Evolutionary conservation across 2,888 invertebrate genomes (phyloP), one percentile per base, ranked within the genome.

Genomic region (Odontocolon sp.): DNA sequence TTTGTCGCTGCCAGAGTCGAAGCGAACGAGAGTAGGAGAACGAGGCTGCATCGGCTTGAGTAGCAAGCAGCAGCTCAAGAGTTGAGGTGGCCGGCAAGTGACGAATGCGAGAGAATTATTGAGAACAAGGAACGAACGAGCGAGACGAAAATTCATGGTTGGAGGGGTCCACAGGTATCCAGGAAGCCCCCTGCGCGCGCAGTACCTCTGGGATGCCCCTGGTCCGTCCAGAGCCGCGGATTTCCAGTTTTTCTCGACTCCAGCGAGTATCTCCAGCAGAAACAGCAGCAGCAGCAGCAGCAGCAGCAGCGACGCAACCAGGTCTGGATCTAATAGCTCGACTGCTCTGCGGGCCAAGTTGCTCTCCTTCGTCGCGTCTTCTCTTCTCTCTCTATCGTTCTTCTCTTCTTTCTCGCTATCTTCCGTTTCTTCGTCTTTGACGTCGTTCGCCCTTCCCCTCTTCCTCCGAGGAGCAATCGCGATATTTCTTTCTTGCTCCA

Each of bases 201-300:
- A 31, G 64, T 50, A 50, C 75, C 79, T 80, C 82, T 74, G 82
- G 84, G 83, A 83, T 80, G 83, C 79, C 78, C 82, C 78, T 77
- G 83, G 77, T 73, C 83, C 84, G 85, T 85, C 87, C 81, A 84
- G 84, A 87, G 82, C 83, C 82, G 82, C 82, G 81, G 86, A 86
- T 86, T 87, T 88, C 88, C 85, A 88, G 88, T 88, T 88, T 88
- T 88, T 88, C 87, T 86, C 75, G 79, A 69, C 77, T 78, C 79
- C 79, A 80, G 63, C 63, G 28, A 28, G n/a, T n/a, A n/a, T n/a
- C n/a, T n/a, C n/a, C n/a, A n/a, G n/a, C n/a, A n/a, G n/a, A n/a
- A n/a, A n/a, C n/a, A n/a, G n/a, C n/a, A n/a, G n/a, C n/a, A n/a
- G n/a, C n/a, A 23, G 50, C 14, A 50, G 38, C 38, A 5, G 26